phyloP scores from a whole-genome alignment of 2,888 invertebrate genomes.

The Lysandra bellargus region DNA sequence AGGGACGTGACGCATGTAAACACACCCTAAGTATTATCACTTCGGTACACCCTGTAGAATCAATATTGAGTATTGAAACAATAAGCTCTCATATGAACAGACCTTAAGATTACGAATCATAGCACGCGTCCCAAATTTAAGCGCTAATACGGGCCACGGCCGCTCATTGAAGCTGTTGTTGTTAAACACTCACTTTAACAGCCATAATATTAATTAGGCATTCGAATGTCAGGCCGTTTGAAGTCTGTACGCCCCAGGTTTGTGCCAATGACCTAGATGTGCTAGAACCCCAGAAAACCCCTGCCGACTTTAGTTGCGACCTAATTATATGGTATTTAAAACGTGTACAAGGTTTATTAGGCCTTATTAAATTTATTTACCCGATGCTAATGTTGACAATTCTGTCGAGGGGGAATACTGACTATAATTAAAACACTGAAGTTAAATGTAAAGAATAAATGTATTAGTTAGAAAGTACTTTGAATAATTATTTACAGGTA shows the following conservation, averaged over 20 bases:
- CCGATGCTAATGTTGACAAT: too few species aligned
- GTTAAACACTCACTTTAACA: background rate
- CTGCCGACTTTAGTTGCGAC: background rate
- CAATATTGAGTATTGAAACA: too few species aligned
- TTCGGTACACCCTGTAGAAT: too few species aligned
- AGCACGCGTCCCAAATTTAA: background rate
- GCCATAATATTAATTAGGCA: constrained; percentile 6
- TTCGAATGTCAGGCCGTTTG: background rate
- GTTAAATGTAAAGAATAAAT: too few species aligned
- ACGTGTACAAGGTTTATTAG: background rate
- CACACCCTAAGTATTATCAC: too few species aligned
- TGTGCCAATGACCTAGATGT: background rate
- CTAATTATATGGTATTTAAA: background rate
- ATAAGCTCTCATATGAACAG: background rate
- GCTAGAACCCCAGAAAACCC: background rate
- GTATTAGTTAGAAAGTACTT: too few species aligned
- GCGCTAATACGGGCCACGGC: constrained; percentile 1
- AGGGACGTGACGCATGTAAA: too few species aligned
- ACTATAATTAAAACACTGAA: too few species aligned
- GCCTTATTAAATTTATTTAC: background rate
- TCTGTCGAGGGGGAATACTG: too few species aligned
- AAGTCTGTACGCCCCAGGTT: background rate
- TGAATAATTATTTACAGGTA: too few species aligned
- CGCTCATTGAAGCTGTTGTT: constrained; percentile 20
- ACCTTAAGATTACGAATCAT: background rate